Percentiles rank a stretch among this genome's conserved stretches.
Conservation (phyloP, 2,888 invertebrate genomes). For the Pyrochroa serraticornis region DNA sequence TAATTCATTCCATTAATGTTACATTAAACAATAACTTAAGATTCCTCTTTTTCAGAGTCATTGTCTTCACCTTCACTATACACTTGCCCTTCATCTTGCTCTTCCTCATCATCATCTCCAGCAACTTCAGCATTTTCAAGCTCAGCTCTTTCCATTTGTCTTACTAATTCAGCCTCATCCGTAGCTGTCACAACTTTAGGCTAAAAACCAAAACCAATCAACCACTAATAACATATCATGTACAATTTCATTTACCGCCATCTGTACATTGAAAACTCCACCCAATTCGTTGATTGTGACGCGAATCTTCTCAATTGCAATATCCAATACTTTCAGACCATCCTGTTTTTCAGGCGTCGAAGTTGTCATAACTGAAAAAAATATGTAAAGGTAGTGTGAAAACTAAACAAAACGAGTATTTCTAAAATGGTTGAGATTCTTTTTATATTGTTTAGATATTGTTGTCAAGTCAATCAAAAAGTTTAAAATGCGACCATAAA, state of each 20-base stretch:
- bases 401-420: too few species aligned
- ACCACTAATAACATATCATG: not conserved
- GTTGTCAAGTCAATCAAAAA: too few species aligned
- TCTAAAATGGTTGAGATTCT: too few species aligned
- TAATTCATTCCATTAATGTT: too few species aligned
- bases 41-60: slow-evolving; percentile 17
- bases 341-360: slow-evolving; percentile 96
- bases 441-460: too few species aligned
- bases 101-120: slow-evolving; percentile 86
- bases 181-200: slow-evolving; percentile 98
- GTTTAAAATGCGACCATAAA: too few species aligned
- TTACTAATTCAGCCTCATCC: slow-evolving; percentile 94
- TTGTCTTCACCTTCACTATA: slow-evolving; percentile 37
- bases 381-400: not conserved
- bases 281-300: slow-evolving; percentile 80
- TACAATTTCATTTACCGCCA: slow-evolving; percentile 64
- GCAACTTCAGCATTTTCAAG: slow-evolving; percentile 93
- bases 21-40: too few species aligned
- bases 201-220: slow-evolving; percentile 30
- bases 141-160: slow-evolving; percentile 93
- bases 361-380: slow-evolving; percentile 87
- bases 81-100: slow-evolving; percentile 60
- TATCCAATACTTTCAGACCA: slow-evolving; percentile 87
- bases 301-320: slow-evolving; percentile 88
- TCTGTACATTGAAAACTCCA: slow-evolving; percentile 93